phyloP scores from a whole-genome alignment of 2,113 vertebrate genomes.

The Heterotis niloticus region DNA sequence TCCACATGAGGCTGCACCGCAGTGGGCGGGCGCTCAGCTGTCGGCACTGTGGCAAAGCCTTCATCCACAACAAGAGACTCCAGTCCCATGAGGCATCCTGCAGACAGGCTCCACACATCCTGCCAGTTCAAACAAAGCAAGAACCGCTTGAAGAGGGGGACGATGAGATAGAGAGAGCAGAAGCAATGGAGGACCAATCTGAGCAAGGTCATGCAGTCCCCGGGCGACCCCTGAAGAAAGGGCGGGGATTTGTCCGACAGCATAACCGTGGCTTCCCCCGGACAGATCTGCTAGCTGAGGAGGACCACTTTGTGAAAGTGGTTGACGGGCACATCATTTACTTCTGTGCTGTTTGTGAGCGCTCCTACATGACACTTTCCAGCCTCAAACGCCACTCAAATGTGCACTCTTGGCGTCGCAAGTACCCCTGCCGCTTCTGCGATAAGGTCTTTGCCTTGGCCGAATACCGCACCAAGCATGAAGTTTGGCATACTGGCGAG shows the following conservation, averaged over 20 bases:
- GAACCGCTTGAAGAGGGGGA: conserved; percentile 67
- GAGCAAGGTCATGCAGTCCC: conserved; percentile 4
- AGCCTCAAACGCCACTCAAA: conserved; percentile 93
- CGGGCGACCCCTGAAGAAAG: conserved; percentile 62
- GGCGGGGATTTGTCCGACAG: conserved; percentile 60
- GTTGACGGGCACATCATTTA: conserved; percentile 87
- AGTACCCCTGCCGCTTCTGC: conserved; percentile 88
- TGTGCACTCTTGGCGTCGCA: conserved; percentile 87
- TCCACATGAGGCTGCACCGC: conserved; percentile 74
- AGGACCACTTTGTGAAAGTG: conserved; percentile 82
- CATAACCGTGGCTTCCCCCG: conserved; percentile 59
- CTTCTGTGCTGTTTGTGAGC: conserved; percentile 83
- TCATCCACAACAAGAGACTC: conserved; percentile 84
- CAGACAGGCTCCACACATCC: conserved; percentile 49
- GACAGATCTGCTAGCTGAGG: conserved; percentile 51
- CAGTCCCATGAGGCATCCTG: conserved; percentile 82
- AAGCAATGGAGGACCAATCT: conserved; percentile 35
- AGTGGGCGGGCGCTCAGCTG: conserved; percentile 73
- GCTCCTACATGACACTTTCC: conserved; percentile 89
- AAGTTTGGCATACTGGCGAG: conserved; percentile 93
- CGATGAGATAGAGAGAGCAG: conserved; percentile 58
- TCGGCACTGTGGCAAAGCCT: conserved; percentile 78
- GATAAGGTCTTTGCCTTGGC: conserved; percentile 92
- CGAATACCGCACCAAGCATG: conserved; percentile 91
- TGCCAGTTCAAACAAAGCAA: conserved; percentile 58